phyloP scores from a whole-genome alignment of 2,113 vertebrate genomes.

The Ciconia stormi region DNA sequence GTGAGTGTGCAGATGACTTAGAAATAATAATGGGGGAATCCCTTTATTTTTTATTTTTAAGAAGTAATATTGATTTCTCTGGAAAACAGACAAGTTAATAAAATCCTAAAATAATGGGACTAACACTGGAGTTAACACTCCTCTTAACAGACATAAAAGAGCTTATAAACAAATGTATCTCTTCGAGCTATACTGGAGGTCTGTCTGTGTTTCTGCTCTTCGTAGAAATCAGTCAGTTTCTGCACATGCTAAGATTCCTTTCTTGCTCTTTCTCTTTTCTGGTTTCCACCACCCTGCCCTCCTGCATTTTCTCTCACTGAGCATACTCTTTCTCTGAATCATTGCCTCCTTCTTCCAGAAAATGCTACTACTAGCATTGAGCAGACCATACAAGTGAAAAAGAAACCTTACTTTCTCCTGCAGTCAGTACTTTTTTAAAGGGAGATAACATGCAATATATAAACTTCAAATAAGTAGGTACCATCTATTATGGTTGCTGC shows the following conservation, averaged over 20 bases:
- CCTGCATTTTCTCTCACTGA: not conserved
- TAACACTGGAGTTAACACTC: not conserved
- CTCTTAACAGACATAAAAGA: not conserved
- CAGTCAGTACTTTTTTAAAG: not conserved
- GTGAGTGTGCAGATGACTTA: not conserved
- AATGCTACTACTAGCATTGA: accelerated
- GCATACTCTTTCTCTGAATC: not conserved
- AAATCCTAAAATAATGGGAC: not conserved
- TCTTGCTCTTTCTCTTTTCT: not conserved
- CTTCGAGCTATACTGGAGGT: not conserved
- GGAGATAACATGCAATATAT: not conserved
- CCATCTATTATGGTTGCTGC: not conserved
- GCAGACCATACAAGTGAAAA: not conserved
- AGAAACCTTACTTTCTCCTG: not conserved
- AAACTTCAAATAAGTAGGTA: not conserved
- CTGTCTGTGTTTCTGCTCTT: not conserved
- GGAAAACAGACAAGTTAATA: not conserved
- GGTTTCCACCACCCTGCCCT: accelerated
- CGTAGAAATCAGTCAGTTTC: not conserved
- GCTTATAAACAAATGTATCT: not conserved
- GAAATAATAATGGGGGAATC: not conserved
- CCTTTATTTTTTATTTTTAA: not conserved
- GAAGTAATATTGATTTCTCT: not conserved
- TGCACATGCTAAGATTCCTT: not conserved
- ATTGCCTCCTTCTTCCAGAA: not conserved